A percentile compares a stretch with the other conserved stretches of the same genome.
Evolutionary conservation across 1,140 invertebrate genomes (phyloP).

Genomic region (Lanistes nyassanus): DNA sequence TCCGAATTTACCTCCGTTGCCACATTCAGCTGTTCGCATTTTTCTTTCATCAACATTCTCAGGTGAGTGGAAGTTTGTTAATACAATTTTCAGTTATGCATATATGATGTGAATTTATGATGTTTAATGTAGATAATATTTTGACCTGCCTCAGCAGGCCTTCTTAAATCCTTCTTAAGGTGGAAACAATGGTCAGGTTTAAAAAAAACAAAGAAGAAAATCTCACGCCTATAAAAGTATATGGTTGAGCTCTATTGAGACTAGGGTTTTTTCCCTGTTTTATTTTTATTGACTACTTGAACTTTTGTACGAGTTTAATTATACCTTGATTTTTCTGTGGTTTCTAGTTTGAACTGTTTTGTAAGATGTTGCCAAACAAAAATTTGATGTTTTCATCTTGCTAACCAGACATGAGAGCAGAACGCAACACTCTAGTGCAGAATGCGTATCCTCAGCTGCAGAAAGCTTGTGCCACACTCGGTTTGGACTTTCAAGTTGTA

Average conservation of each 20-base stretch:
- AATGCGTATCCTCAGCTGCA: slow-evolving; percentile 52
- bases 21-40: slow-evolving; percentile 52
- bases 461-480: slow-evolving; percentile 47
- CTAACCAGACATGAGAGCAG: slow-evolving; percentile 55
- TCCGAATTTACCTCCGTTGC: slow-evolving; percentile 45
- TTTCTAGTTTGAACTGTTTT: not conserved
- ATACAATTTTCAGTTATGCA: no score
- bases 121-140: no score
- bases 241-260: no score
- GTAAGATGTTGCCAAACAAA: not conserved
- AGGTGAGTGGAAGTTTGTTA: no score
- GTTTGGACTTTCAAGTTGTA: slow-evolving; percentile 62
- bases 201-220: no score
- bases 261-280: slow-evolving; percentile 6
- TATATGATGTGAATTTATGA: no score
- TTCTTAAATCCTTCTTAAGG: no score
- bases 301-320: not conserved
- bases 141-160: no score
- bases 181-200: no score
- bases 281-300: not conserved
- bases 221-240: no score
- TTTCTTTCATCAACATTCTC: slow-evolving; percentile 62
- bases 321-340: not conserved
- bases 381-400: not conserved
- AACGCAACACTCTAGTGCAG: slow-evolving; percentile 52